Percentiles rank a stretch among this genome's conserved stretches.
phyloP scores from a whole-genome alignment of 2,888 invertebrate genomes.

The Erebia palarica region DNA sequence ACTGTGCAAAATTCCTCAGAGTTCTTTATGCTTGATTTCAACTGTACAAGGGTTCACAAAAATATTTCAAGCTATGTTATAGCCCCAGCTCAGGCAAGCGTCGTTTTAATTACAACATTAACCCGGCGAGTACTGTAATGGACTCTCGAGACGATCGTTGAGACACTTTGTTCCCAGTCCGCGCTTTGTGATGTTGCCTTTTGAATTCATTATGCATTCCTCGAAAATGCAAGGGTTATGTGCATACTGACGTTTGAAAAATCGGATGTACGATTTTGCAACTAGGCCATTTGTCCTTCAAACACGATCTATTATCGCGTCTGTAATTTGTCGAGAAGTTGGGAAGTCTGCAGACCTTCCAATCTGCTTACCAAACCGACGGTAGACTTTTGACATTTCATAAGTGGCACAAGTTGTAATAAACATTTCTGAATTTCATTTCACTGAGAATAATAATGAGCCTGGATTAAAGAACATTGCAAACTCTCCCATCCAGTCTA shows the following conservation, averaged over 20 bases:
- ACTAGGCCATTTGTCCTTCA: too few species aligned
- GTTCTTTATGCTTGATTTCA: too few species aligned
- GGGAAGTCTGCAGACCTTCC: too few species aligned
- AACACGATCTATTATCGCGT: too few species aligned
- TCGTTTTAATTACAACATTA: constrained; percentile 38
- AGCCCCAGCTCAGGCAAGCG: constrained; percentile 17
- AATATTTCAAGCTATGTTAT: constrained; percentile 10
- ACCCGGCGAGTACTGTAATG: constrained; percentile 29
- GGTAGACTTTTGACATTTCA: too few species aligned
- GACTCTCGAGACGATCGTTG: constrained; percentile 39
- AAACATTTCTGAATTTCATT: too few species aligned
- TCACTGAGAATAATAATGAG: not conserved
- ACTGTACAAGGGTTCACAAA: not conserved
- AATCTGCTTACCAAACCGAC: too few species aligned
- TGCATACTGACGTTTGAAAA: constrained; percentile 7
- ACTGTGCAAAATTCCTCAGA: too few species aligned
- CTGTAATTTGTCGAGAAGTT: too few species aligned
- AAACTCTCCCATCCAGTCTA: not conserved
- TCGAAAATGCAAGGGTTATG: constrained; percentile 4
- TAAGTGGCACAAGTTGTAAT: too few species aligned
- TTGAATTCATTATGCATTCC: constrained; percentile 36
- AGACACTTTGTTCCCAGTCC: constrained; percentile 33
- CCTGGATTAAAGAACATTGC: not conserved
- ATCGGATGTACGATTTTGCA: too few species aligned
- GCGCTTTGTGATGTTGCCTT: constrained; percentile 35